Evolutionary conservation across 2,113 vertebrate genomes (phyloP), one percentile per base, ranked within the genome.

Genomic region (Ondatra zibethicus): DNA sequence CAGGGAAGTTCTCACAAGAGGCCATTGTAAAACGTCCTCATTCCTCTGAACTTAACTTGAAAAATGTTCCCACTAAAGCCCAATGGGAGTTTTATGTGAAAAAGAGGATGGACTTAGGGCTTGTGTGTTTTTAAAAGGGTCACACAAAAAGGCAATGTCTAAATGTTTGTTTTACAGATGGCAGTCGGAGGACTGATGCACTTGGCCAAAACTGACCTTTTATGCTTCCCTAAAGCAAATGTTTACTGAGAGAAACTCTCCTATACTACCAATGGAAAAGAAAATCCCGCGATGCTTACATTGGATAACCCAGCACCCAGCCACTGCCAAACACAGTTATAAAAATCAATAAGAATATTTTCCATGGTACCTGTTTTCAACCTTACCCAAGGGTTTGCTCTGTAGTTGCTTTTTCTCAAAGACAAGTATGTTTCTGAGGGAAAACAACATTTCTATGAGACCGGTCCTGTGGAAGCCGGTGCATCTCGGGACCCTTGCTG

Each of bases 91-190:
- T 97, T 95, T 95, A 96, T 63, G 73, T 90, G 90, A 85, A 50
- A 89, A 73, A 70, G 55, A 84, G 94, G 78, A 96, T 91, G 94
- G 96, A 96, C 96, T 95, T 96, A 66, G 70, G 90, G 84, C 95
- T 95, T 97, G 82, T 96, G 55, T 96, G 92, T 94, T 97, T 97
- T 97, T 97, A 96, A 95, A 95, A 96, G 96, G 95, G 96, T 93
- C 96, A 94, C 95, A 96, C 93, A 93, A 94, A 97, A 95, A 95
- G 66, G 97, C 95, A 87, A 95, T 96, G 94, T 89, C 96, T 97
- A 94, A 96, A 97, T 95, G 91, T 93, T 96, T 95, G 91, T 93
- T 96, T 97, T 96, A 89, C 93, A 97, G 95, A 97, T 94, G 96
- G 92, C 91, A 85, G 72, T 92, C 73, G 31, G 93, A 86, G 52